Conservation (phyloP, 1,140 invertebrate genomes). For the Steinernema feltiae region DNA sequence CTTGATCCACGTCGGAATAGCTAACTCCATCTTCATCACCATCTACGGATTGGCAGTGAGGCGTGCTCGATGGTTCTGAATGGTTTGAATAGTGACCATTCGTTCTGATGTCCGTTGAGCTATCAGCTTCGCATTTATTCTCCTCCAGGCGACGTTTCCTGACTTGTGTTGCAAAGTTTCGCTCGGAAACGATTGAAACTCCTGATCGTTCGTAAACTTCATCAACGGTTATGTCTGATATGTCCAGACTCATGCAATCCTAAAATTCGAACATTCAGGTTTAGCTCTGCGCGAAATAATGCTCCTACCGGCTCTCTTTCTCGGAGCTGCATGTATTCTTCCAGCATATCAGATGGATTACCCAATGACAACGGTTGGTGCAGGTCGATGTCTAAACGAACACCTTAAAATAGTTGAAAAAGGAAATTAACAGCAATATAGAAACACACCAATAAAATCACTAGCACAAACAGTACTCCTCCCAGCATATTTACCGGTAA, state of each 20-base stretch:
- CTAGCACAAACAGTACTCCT: background rate
- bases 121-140: background rate
- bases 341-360: background rate
- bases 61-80: background rate
- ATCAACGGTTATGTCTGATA: background rate
- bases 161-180: background rate
- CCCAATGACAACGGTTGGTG: background rate
- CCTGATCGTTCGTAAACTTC: slow-evolving; percentile 5
- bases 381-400: background rate
- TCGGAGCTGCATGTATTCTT: background rate
- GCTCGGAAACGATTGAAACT: background rate
- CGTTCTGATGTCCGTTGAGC: background rate
- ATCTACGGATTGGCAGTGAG: background rate
- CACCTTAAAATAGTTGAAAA: background rate
- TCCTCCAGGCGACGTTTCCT: background rate
- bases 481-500: background rate
- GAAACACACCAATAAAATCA: background rate
- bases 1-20: background rate
- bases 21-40: background rate
- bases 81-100: slow-evolving; percentile 1
- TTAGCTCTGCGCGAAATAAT: background rate
- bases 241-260: slow-evolving; percentile 5
- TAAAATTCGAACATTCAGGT: background rate
- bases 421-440: too few relatives aligned
- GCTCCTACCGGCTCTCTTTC: background rate